A percentile compares a stretch with the other conserved stretches of the same genome.
These are phyloP conservation scores for Rhyzopertha dominica DNA, from an alignment of 1,140 invertebrate species.

Conservation along the genomic window DNA sequence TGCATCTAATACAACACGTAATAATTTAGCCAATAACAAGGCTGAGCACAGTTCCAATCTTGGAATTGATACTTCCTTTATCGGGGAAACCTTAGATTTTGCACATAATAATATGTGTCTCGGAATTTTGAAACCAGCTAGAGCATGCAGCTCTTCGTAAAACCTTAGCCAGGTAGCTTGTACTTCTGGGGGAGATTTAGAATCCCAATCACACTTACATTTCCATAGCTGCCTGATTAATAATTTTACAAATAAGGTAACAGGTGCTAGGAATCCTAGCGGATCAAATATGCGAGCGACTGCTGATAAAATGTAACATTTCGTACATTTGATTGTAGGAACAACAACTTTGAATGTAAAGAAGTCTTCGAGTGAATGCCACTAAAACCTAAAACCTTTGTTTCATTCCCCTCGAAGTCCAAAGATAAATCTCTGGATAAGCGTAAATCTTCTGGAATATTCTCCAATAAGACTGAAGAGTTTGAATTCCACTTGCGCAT, in stretches of 20 bases:
- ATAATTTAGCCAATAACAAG: too few relatives aligned
- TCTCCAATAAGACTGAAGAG: not conserved
- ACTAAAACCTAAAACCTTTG: not conserved
- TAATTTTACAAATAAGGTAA: not conserved
- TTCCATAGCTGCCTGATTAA: too few relatives aligned
- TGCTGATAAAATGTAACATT: not conserved
- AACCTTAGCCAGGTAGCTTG: not conserved
- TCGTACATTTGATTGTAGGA: not conserved
- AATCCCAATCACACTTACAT: not conserved
- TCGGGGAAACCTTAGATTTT: too few relatives aligned
- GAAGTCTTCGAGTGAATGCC: not conserved
- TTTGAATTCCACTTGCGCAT: slow-evolving; percentile 1
- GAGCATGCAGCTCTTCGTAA: not conserved
- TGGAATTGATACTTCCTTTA: too few relatives aligned
- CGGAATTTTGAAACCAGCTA: too few relatives aligned
- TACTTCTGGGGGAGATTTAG: not conserved
- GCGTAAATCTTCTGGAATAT: not conserved
- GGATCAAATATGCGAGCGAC: slow-evolving; percentile 2
- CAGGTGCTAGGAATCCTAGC: not conserved
- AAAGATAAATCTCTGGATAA: not conserved
- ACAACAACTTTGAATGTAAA: not conserved
- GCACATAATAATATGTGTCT: too few relatives aligned
- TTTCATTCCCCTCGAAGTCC: not conserved
- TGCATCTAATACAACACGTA: too few relatives aligned
- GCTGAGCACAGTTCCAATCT: too few relatives aligned